A percentile compares a stretch with the other conserved stretches of the same genome.
These are phyloP conservation scores for Drosophila ficusphila DNA, from an alignment of 1,140 invertebrate species.

Conservation along the genomic window DNA sequence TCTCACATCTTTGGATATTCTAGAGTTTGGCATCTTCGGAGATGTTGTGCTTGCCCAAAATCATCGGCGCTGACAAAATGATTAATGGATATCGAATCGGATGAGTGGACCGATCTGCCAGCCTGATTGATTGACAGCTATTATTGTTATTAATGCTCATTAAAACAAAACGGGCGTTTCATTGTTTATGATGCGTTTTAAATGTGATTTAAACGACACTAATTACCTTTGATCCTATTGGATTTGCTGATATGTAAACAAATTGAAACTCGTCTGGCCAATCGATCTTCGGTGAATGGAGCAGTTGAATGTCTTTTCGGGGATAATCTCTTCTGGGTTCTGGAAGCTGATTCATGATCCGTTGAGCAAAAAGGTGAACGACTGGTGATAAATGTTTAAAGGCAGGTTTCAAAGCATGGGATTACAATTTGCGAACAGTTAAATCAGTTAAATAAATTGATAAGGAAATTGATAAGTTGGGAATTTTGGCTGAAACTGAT, in stretches of 20 bases:
- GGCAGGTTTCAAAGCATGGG: not conserved
- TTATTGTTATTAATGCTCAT: slow-evolving; percentile 61
- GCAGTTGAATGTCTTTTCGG: slow-evolving; percentile 28
- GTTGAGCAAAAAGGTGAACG: slow-evolving; percentile 14
- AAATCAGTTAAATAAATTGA: not conserved
- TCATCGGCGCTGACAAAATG: slow-evolving; percentile 27
- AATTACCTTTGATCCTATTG: slow-evolving; percentile 63
- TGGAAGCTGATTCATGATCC: slow-evolving; percentile 20
- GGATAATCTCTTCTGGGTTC: slow-evolving; percentile 3
- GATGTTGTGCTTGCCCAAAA: slow-evolving; percentile 33
- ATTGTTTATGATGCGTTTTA: slow-evolving; percentile 71
- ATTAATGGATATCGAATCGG: slow-evolving; percentile 50
- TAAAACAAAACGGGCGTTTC: slow-evolving; percentile 63
- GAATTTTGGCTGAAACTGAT: too few species aligned
- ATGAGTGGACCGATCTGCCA: slow-evolving; percentile 19
- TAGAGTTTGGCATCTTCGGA: slow-evolving; percentile 1
- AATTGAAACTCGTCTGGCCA: slow-evolving; percentile 41
- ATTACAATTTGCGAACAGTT: not conserved
- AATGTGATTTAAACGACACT: slow-evolving; percentile 73
- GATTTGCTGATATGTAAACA: slow-evolving; percentile 50
- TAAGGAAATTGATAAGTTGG: not conserved
- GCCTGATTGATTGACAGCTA: slow-evolving; percentile 63
- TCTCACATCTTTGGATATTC: slow-evolving; percentile 30
- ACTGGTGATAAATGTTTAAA: not conserved
- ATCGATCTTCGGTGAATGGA: slow-evolving; percentile 28